phyloP scores from a whole-genome alignment of 2,797 vertebrate species.

The Alectoris magna region DNA sequence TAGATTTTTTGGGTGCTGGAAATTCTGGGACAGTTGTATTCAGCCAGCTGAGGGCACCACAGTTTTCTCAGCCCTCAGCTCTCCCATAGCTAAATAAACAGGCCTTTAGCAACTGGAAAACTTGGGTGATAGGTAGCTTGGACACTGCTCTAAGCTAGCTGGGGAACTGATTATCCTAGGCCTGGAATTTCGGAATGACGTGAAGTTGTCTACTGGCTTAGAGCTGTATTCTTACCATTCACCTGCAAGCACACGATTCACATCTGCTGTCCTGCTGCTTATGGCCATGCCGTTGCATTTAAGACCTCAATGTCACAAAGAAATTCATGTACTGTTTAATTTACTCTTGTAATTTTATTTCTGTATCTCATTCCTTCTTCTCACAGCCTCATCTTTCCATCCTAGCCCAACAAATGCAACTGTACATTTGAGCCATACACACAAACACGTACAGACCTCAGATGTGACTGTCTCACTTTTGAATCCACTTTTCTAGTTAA shows the following conservation, averaged over 20 bases:
- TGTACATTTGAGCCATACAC: not conserved
- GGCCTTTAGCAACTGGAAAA: not conserved
- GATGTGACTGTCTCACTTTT: not conserved
- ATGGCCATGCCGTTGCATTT: not conserved
- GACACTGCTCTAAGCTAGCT: not conserved
- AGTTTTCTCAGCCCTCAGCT: not conserved
- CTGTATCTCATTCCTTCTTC: not conserved
- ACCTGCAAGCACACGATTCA: not conserved
- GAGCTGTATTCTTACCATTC: not conserved
- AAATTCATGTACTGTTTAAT: not conserved
- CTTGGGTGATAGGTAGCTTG: not conserved
- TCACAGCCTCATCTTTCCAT: not conserved
- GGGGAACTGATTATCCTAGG: not conserved
- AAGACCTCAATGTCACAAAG: not conserved
- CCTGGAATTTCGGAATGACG: not conserved
- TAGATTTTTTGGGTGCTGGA: not conserved
- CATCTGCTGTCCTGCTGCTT: not conserved
- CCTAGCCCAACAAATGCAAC: not conserved
- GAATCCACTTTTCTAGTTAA: not conserved
- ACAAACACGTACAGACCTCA: not conserved
- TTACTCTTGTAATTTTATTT: not conserved
- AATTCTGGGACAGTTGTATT: not conserved
- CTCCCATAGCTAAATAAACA: not conserved
- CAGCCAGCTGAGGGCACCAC: not conserved
- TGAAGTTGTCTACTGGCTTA: not conserved